Conservation (phyloP, 2,888 invertebrate species). For the Drosophila anceps region DNA sequence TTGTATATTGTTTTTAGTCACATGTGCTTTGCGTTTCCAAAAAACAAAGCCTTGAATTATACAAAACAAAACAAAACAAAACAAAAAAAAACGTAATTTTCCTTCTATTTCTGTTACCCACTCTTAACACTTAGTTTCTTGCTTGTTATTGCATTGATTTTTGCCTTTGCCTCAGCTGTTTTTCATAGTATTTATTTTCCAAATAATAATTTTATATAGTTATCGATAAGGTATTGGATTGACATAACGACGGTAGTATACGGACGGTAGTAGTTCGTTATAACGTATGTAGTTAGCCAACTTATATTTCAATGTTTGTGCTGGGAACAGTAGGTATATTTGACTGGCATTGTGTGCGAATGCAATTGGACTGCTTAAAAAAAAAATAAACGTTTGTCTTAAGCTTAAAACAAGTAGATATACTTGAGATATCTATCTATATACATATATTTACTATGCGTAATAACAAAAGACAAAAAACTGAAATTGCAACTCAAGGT, state of each 20-base stretch:
- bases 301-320: conserved; percentile 65
- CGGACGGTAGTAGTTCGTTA: conserved; percentile 33
- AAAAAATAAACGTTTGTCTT: conserved; percentile 52
- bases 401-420: conserved; percentile 45
- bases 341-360: conserved; percentile 50
- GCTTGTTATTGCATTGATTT: conserved; percentile 59
- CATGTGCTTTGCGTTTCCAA: conserved; percentile 44
- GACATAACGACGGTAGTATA: conserved; percentile 21
- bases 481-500: conserved; percentile 15
- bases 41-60: conserved; percentile 46
- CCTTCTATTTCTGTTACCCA: conserved; percentile 15
- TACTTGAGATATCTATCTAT: background rate
- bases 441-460: conserved; percentile 13
- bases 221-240: conserved; percentile 52
- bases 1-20: conserved; percentile 44
- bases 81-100: background rate
- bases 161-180: conserved; percentile 49
- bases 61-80: background rate
- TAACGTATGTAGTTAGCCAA: conserved; percentile 62
- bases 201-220: conserved; percentile 48
- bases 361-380: conserved; percentile 53
- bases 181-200: conserved; percentile 67
- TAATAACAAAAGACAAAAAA: conserved; percentile 16
- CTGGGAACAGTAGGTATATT: conserved; percentile 51
- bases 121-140: conserved; percentile 24